Evolutionary conservation across 2,888 invertebrate genomes (phyloP), one percentile per base, ranked within the genome.

Genomic region (Stomorhina lunata): DNA sequence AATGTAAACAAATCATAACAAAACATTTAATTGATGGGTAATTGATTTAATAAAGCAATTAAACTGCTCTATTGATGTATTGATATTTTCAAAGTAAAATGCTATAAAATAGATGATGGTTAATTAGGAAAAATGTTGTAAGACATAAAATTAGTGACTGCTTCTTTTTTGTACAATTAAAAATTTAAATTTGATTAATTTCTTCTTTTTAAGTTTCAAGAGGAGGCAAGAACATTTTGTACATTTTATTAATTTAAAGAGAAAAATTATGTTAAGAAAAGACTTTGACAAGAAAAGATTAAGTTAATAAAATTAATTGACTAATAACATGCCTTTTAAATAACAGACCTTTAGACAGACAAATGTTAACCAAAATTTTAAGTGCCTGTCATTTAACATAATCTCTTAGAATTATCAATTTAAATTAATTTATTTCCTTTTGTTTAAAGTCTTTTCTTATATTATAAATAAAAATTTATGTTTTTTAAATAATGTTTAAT

Each of bases 111-210:
- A 29, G 9, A 45, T 22, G 2, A 25, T 22, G 7, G 9, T 59
- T 48, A 48, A 68, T 68, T 76, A 48, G n/a, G 22, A 29, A 50
- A 61, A 45, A 22, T 57, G 43, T 2, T 29, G n/a, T 34, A 50
- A 17, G 17, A 12, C 32, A 65, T 75, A 37, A 77, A 77, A 77
- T 77, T 77, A 80, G 79, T 80, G 72, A 80, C 79, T 80, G 72
- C 79, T 80, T 72, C 72, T 73, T 73, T 63, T 72, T 73, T 68
- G 79, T 73, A 80, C 79, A 73, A 55, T 63, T 32, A 43, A 45
- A 6, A 71, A 59, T 45, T 65, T 12, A 48, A 57, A 43, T 15
- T 71, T 57, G 25, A 4, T 72, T 22, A 6, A 5, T 68, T 73
- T 27, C 7, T 15, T 45, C 34, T 65, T 48, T 25, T 32, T 53